phyloP scores from a whole-genome alignment of 2,888 invertebrate genomes.

The Reticulitermes lucifugus region DNA sequence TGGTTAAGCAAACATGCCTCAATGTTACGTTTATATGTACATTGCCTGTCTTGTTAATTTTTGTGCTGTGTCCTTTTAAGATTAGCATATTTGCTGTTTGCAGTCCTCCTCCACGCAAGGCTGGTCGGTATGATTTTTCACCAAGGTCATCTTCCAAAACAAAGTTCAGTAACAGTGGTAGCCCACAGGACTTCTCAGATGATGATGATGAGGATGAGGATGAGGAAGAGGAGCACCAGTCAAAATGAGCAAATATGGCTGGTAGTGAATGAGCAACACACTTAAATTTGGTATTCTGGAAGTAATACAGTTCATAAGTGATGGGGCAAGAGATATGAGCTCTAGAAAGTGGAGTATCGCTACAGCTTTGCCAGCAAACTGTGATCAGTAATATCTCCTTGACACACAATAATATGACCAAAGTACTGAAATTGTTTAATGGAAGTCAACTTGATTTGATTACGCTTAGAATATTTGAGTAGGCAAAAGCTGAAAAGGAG shows the following conservation, averaged over 20 bases:
- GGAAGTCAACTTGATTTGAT: not conserved
- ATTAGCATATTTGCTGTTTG: slow-evolving; percentile 49
- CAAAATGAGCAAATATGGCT: not conserved
- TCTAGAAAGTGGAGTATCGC: no score
- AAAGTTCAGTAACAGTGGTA: slow-evolving; percentile 33
- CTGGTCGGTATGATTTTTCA: slow-evolving; percentile 62
- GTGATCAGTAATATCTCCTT: no score
- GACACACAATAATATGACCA: not conserved
- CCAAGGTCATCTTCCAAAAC: slow-evolving; percentile 14
- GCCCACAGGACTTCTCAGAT: slow-evolving; percentile 48
- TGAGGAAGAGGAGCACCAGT: slow-evolving; percentile 26
- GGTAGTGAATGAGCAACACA: not conserved
- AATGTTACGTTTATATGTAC: no score
- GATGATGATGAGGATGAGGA: no score
- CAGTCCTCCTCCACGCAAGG: slow-evolving; percentile 66
- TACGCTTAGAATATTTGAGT: no score
- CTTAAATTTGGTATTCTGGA: not conserved
- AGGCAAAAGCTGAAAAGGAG: not conserved
- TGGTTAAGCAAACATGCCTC: no score
- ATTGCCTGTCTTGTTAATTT: no score
- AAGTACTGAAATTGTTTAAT: not conserved
- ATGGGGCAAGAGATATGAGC: no score
- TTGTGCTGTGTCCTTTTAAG: no score
- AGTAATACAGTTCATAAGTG: not conserved
- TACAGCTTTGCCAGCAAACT: not conserved